Base-by-base conservation (phyloP, 2,888 invertebrate genomes). In the Brachyopa scutellaris region DNA sequence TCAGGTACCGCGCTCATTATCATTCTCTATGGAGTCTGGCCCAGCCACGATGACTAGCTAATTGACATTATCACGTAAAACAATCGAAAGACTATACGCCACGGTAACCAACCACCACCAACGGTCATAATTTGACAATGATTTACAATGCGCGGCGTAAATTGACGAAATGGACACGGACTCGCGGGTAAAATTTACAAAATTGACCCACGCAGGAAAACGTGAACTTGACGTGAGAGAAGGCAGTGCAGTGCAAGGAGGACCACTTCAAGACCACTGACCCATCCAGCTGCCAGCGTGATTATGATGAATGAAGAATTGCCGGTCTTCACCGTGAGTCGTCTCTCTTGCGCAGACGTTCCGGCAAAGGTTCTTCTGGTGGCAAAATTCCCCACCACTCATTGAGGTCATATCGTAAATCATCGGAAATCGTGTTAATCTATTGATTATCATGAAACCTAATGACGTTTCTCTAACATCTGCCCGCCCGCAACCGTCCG, bases 391-490 rank as follows among this genome's bases (percentile, higher is more conserved):
- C 49, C 33, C 72, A 29, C 33, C 72, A 29, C 77, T 83, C 78
- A 83, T 78, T 78, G 73, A 67, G 78, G 78, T 78, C 83, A 73
- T 78, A 78, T 83, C 78, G 78, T 83, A 83, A 83, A 83, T 83
- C 78, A 78, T 78, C 62, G 42, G 70, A 31, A 73, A 83, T 83
- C 83, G 83, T 83, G 83, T 83, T 78, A 78, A 83, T 83, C 83
- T 83, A 83, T 83, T 83, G 83, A 83, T 78, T 83, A 83, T 78
- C 72, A 62, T 57, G 78, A 49, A 67, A 78, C 73, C 62, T 78
- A 72, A 78, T 67, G 83, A 83, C 72, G 78, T 73, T 78, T 78
- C 66, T 23, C 78, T 67, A 78, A 73, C 78, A 77, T 33, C 62
- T 45, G 23, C 8, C 29, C 45, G 23, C 11, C 6, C 23, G 23